Percentiles rank a stretch among this genome's conserved stretches.
Evolutionary conservation across 2,797 vertebrate species (phyloP).

Genomic region (Anomalospiza imberbis): DNA sequence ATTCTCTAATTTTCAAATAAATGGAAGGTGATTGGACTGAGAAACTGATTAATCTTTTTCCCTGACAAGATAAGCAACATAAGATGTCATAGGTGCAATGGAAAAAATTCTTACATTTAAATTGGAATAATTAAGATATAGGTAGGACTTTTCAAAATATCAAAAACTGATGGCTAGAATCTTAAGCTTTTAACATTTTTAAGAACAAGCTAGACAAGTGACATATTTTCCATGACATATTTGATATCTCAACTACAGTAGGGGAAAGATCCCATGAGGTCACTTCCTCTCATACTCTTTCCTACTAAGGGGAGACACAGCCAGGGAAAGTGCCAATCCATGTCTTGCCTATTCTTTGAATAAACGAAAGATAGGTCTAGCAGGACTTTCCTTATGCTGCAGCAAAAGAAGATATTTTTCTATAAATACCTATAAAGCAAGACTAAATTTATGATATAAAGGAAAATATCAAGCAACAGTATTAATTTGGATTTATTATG

Average conservation of each 20-base stretch:
- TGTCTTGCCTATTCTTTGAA: neutral
- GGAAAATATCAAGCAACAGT: neutral
- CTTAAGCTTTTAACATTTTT: neutral
- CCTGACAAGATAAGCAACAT: neutral
- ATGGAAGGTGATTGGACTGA: neutral
- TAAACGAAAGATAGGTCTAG: neutral
- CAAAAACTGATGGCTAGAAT: neutral
- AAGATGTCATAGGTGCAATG: neutral
- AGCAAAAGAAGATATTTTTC: neutral
- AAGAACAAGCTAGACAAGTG: neutral
- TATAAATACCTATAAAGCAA: neutral
- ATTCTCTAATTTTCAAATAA: neutral
- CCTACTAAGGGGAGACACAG: neutral
- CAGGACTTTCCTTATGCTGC: neutral
- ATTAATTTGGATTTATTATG: slow-evolving; percentile 38
- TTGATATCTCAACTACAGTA: neutral
- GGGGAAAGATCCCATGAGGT: neutral
- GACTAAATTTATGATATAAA: slow-evolving; percentile 12
- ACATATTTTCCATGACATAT: neutral
- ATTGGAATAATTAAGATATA: neutral
- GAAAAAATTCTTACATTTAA: neutral
- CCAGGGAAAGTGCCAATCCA: neutral
- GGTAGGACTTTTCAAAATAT: neutral
- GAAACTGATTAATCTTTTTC: neutral
- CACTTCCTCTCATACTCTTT: neutral